Conservation (phyloP, 2,113 vertebrate genomes). For the Hippoglossus stenolepis region DNA sequence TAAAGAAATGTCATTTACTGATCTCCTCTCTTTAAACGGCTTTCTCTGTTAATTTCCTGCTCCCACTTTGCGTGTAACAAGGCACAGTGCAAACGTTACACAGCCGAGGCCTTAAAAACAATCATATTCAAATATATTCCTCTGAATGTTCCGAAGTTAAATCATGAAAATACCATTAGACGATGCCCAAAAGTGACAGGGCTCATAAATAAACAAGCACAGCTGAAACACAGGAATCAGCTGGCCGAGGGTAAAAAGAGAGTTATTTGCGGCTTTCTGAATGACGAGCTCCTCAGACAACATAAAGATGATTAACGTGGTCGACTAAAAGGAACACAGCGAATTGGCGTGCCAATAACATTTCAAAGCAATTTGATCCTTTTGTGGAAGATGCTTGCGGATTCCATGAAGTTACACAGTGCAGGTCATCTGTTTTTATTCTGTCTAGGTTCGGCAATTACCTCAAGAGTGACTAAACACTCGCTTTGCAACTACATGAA, state of each 20-base stretch:
- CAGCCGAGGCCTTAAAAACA: conserved; percentile 24
- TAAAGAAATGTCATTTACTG: conserved; percentile 32
- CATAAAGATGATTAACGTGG: conserved; percentile 54
- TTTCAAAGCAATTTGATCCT: conserved; percentile 39
- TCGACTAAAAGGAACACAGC: conserved; percentile 38
- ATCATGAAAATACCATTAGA: conserved; percentile 62
- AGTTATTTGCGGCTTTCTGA: conserved; percentile 38
- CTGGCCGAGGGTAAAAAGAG: conserved; percentile 35
- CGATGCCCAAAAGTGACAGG: conserved; percentile 48
- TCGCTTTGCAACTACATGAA: conserved; percentile 18
- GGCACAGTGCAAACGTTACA: background rate
- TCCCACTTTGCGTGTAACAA: background rate
- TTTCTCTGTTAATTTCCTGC: too few relatives aligned
- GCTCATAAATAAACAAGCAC: conserved; percentile 61
- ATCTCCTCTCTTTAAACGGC: background rate
- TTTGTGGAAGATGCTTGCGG: conserved; percentile 38
- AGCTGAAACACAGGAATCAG: conserved; percentile 39
- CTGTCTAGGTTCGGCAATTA: conserved; percentile 39
- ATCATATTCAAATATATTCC: conserved; percentile 48
- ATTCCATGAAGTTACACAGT: conserved; percentile 46
- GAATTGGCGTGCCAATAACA: conserved; percentile 40
- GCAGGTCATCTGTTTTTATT: conserved; percentile 44
- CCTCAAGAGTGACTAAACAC: conserved; percentile 50
- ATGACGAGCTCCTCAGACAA: conserved; percentile 33
- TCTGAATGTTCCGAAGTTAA: conserved; percentile 45